Percentiles rank a stretch among this genome's conserved stretches.
These are phyloP conservation scores for Napeogenes sylphis DNA, from an alignment of 2,888 invertebrate genomes.

Conservation along the genomic window DNA sequence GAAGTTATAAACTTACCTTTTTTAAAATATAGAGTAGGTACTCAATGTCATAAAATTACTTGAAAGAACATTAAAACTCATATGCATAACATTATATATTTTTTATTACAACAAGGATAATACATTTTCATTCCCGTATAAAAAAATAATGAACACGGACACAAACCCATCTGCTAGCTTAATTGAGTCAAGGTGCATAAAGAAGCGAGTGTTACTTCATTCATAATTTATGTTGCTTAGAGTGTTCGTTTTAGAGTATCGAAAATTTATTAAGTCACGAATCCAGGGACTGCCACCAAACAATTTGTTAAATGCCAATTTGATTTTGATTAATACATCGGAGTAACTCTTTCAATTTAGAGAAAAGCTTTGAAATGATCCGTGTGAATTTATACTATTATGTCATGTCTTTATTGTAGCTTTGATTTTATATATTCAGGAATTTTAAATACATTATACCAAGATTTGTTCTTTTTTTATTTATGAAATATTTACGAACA, in stretches of 20 bases:
- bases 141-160: conserved; percentile 34
- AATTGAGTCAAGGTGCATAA: conserved; percentile 22
- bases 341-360: neutral
- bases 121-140: conserved; percentile 36
- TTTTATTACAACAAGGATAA: conserved; percentile 10
- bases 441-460: too few species aligned
- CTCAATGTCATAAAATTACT: conserved; percentile 3
- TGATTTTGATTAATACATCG: neutral
- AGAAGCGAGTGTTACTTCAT: neutral
- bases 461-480: too few species aligned
- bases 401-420: neutral
- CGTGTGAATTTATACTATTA: neutral
- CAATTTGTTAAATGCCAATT: conserved; percentile 3
- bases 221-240: neutral
- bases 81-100: conserved; percentile 16
- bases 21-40: too few species aligned
- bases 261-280: neutral
- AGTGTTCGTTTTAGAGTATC: neutral
- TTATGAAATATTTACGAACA: too few species aligned
- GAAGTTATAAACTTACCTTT: too few species aligned
- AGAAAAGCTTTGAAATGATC: neutral
- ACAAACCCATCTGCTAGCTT: conserved; percentile 29
- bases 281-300: neutral
- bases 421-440: too few species aligned
- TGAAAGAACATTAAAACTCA: neutral